Base-by-base conservation (phyloP, 2,888 invertebrate species). In the Trissolcus brochymenae region DNA sequence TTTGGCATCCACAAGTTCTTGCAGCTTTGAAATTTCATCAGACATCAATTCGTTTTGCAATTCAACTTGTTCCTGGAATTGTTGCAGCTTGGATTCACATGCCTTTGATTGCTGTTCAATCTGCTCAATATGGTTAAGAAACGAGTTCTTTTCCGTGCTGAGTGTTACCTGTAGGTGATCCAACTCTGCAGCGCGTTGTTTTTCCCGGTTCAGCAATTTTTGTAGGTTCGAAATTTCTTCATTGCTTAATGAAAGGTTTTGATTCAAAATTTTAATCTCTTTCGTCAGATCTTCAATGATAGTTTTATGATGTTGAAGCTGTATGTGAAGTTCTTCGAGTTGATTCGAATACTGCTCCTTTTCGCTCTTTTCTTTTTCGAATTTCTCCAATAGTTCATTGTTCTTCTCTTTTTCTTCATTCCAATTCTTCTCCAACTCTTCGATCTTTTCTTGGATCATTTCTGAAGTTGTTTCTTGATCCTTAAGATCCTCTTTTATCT, bases 211-310 rank as follows among this genome's bases (percentile, higher is more conserved):
- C 14, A 14, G 16, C 46, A 46, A 6, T 14, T 14, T 6, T 43
- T 43, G 43, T 11, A n/a, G 13, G 1, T 25, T 4, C 4, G 25
- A 25, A 25, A 35, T 21, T 40, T 55, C 49, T 49, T 60, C 21
- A 29, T 7, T 25, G 4, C 0, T 25, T n/a, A 13, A 40, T 14
- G 11, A 19, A 61, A 13, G 4, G 1, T 51, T 61, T 61, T 14
- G 51, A 13, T 51, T 61, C 6, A 61, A 19, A 29, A 25, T 25
- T 11, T 53, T 2, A 25, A 62, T 62, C 6, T 19, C 53, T 21
- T 54, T n/a, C 14, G 11, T n/a, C 17, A 65, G 4, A 17, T 67
- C 57, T 4, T 67, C 35, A 7, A 9, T 25, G 14, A 53, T 41
- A 1, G 4, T 9, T 19, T 64, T 6, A 25, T 13, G 0, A n/a